phyloP scores from a whole-genome alignment of 2,113 vertebrate species.

The Antechinus flavipes region DNA sequence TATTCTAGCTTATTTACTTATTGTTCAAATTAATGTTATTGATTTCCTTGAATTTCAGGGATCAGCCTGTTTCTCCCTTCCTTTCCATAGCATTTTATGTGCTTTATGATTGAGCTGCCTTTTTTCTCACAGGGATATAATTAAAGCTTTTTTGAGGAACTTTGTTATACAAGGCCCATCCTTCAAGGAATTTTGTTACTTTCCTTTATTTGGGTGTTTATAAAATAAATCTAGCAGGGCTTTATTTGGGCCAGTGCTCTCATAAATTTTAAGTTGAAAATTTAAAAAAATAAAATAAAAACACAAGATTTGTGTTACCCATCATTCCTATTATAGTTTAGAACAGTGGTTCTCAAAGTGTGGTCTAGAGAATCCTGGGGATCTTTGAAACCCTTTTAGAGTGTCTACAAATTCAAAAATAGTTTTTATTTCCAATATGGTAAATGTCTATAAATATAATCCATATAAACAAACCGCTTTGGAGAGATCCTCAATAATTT shows the following conservation, averaged over 20 bases:
- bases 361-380: too few species aligned
- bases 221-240: constrained; percentile 36
- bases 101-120: constrained; percentile 5
- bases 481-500: too few species aligned
- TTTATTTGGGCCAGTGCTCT: constrained; percentile 35
- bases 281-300: constrained; percentile 14
- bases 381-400: too few species aligned
- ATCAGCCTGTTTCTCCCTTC: constrained; percentile 3
- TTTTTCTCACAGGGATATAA: constrained; percentile 4
- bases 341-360: too few species aligned
- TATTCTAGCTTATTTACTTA: constrained; percentile 10
- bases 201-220: constrained; percentile 40
- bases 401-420: too few species aligned
- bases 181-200: constrained; percentile 1
- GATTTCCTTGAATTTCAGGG: neutral
- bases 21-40: constrained; percentile 19
- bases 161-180: constrained; percentile 21
- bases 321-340: constrained; percentile 52
- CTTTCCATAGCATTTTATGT: neutral
- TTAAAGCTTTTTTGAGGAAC: constrained; percentile 20
- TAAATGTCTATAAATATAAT: too few species aligned
- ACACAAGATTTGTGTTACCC: too few species aligned
- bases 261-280: constrained; percentile 47
- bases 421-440: too few species aligned
- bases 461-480: too few species aligned